phyloP scores from a whole-genome alignment of 2,888 invertebrate species.

The Cryptosula pallasiana region DNA sequence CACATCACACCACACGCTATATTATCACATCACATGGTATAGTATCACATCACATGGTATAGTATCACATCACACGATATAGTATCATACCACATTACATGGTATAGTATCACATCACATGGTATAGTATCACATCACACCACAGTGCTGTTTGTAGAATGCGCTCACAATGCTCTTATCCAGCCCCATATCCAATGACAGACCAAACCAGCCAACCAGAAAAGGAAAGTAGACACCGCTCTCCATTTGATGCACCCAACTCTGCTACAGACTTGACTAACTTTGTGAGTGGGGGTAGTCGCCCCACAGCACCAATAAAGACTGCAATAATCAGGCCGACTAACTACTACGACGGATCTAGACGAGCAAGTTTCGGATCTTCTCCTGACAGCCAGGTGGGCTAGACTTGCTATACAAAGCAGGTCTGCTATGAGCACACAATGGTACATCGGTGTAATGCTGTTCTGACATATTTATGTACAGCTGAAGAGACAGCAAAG shows the following conservation, averaged over 20 bases:
- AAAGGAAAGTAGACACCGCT: neutral
- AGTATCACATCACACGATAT: no score
- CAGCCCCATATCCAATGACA: neutral
- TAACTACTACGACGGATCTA: conserved; percentile 7
- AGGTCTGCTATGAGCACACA: no score
- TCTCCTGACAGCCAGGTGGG: conserved; percentile 14
- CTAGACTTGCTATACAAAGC: no score
- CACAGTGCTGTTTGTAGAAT: neutral
- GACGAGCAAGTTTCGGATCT: neutral
- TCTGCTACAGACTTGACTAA: neutral
- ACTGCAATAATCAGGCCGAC: conserved; percentile 19
- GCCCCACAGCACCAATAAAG: conserved; percentile 7
- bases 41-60: no score
- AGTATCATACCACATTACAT: no score
- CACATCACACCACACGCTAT: no score
- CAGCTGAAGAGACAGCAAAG: no score
- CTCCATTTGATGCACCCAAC: neutral
- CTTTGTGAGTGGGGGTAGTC: conserved; percentile 21
- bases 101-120: neutral
- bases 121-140: neutral
- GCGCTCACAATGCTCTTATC: neutral
- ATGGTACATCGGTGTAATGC: no score
- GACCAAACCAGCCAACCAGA: neutral
- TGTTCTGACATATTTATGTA: no score
- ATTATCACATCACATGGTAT: no score